Conservation (phyloP, 2,113 vertebrate genomes). For the Misgurnus mizolepis region DNA sequence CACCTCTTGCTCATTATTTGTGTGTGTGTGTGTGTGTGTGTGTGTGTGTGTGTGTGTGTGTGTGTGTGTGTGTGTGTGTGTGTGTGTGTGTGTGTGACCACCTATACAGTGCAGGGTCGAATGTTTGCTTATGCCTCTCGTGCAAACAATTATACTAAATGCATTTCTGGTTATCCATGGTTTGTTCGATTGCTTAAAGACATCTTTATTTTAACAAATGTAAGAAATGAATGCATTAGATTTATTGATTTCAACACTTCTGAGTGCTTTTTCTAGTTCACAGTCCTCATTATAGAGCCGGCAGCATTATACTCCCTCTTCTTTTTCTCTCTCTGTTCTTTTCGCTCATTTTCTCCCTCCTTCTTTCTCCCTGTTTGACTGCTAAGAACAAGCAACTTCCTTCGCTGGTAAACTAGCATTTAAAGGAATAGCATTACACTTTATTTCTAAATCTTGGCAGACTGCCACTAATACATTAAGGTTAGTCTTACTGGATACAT, state of each 20-base stretch:
- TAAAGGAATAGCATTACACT: constrained; percentile 45
- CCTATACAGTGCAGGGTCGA: not conserved
- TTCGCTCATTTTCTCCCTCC: not conserved
- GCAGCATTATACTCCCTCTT: not conserved
- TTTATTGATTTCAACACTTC: constrained; percentile 10
- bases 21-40: not conserved
- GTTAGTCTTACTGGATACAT: constrained; percentile 44
- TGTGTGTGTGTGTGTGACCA: not conserved
- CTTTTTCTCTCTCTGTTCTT: constrained; percentile 20
- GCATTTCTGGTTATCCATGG: not conserved
- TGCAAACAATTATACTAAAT: not conserved
- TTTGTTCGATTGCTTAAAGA: constrained; percentile 18
- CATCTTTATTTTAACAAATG: constrained; percentile 25
- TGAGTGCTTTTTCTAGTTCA: constrained; percentile 27
- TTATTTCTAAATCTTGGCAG: constrained; percentile 47
- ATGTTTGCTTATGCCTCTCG: not conserved
- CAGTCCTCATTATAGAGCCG: constrained; percentile 32
- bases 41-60: not conserved
- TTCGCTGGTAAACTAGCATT: constrained; percentile 33
- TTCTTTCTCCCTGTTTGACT: not conserved
- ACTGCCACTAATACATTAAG: constrained; percentile 51
- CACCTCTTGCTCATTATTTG: not conserved
- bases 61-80: not conserved
- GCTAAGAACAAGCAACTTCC: constrained; percentile 35
- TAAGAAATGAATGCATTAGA: constrained; percentile 14